Percentiles rank a stretch among this genome's conserved stretches.
Evolutionary conservation across 2,888 invertebrate genomes (phyloP).

Genomic region (Enchytraeus crypticus): DNA sequence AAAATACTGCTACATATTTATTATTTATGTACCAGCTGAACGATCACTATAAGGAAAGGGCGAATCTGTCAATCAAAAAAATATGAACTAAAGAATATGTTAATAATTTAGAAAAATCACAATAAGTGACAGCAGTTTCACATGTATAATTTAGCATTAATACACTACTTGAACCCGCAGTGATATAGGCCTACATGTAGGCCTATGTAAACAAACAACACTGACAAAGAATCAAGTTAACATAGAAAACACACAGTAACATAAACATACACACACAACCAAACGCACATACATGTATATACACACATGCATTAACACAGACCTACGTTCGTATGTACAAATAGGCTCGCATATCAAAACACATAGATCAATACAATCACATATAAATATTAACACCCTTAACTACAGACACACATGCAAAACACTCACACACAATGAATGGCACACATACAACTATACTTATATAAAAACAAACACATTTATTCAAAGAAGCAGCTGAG

Average conservation of each 20-base stretch:
- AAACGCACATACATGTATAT: neutral
- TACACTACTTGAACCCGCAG: neutral
- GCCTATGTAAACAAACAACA: too few species aligned
- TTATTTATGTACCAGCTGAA: too few species aligned
- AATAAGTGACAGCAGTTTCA: neutral
- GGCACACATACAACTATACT: neutral
- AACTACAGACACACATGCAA: constrained; percentile 1
- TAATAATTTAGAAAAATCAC: too few species aligned
- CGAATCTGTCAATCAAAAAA: too few species aligned
- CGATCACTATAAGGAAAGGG: too few species aligned
- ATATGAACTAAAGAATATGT: too few species aligned
- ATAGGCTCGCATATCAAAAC: neutral
- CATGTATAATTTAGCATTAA: neutral
- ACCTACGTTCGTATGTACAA: neutral
- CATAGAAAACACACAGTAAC: neutral
- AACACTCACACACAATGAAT: neutral
- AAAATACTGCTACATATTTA: too few species aligned
- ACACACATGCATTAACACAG: neutral
- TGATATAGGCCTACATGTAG: neutral
- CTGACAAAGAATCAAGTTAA: too few species aligned
- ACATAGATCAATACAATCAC: constrained; percentile 1
- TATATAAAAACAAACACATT: neutral
- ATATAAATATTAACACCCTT: too few species aligned
- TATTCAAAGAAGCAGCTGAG: neutral
- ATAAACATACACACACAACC: neutral